Conservation (phyloP, 2,113 vertebrate genomes). For the Australoheros scitulus region DNA sequence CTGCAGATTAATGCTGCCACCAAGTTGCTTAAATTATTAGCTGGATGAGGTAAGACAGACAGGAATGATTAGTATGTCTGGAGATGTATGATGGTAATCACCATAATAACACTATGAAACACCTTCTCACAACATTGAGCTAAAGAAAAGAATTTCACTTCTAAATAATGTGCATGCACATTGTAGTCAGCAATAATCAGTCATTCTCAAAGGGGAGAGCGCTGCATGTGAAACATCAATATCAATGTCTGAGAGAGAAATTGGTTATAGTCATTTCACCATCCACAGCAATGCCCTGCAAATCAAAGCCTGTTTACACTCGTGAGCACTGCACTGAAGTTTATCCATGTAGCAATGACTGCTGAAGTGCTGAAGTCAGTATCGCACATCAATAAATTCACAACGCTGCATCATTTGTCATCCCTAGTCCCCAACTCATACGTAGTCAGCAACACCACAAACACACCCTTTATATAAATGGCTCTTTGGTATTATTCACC, state of each 20-base stretch:
- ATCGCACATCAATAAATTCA: constrained; percentile 46
- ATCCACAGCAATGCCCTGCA: constrained; percentile 18
- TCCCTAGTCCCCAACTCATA: constrained; percentile 1
- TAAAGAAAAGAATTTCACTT: constrained; percentile 26
- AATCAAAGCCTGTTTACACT: constrained; percentile 59
- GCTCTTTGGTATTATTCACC: constrained; percentile 45
- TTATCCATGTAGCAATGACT: constrained; percentile 38
- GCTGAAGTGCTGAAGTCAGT: constrained; percentile 49
- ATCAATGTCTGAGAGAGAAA: constrained; percentile 43
- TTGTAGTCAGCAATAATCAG: constrained; percentile 33
- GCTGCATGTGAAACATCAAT: constrained; percentile 51
- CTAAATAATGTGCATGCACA: constrained; percentile 24
- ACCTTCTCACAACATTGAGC: constrained; percentile 9
- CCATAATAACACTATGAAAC: constrained; percentile 23
- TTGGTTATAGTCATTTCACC: constrained; percentile 30
- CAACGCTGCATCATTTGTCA: constrained; percentile 47
- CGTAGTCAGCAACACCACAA: constrained; percentile 28
- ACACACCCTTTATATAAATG: constrained; percentile 46
- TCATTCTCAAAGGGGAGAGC: constrained; percentile 41
- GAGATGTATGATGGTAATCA: constrained; percentile 20
- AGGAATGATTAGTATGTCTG: constrained; percentile 3
- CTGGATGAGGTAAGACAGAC: constrained; percentile 14
- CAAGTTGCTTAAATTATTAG: constrained; percentile 11
- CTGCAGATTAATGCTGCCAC: constrained; percentile 18
- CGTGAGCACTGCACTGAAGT: constrained; percentile 19